Evolutionary conservation across 1,140 invertebrate genomes (phyloP).

Genomic region (Caenorhabditis latens): DNA sequence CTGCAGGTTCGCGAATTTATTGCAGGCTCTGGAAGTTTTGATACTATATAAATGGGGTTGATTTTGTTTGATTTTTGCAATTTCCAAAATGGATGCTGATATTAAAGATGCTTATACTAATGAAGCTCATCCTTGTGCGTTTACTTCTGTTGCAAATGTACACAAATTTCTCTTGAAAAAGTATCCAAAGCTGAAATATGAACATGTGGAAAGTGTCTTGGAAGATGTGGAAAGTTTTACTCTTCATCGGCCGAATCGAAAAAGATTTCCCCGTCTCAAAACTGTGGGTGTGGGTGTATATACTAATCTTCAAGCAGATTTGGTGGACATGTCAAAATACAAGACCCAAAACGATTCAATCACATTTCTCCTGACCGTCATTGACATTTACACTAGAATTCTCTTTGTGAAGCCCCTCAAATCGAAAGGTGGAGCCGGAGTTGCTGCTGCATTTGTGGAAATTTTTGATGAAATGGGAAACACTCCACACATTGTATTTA

Average conservation of each 20-base stretch:
- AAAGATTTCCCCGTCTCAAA: not conserved
- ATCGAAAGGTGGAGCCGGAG: not conserved
- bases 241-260: not conserved
- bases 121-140: not conserved
- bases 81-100: not conserved
- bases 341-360: not conserved
- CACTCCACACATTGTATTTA: not conserved
- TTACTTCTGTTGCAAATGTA: not conserved
- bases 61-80: not conserved
- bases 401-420: not conserved
- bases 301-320: not conserved
- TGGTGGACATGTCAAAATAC: not conserved
- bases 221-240: not conserved
- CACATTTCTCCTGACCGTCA: not conserved
- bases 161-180: not conserved
- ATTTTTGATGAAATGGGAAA: not conserved
- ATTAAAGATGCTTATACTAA: conserved; percentile 8
- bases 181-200: not conserved
- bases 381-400: not conserved
- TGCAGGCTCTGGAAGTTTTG: not conserved
- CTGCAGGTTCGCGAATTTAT: not conserved
- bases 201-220: not conserved
- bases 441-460: not conserved
- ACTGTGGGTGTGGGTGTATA: not conserved
- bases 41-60: not conserved